These are phyloP conservation scores for Xiphophorus hellerii DNA, from an alignment of 2,113 vertebrate species.

Conservation along the genomic window DNA sequence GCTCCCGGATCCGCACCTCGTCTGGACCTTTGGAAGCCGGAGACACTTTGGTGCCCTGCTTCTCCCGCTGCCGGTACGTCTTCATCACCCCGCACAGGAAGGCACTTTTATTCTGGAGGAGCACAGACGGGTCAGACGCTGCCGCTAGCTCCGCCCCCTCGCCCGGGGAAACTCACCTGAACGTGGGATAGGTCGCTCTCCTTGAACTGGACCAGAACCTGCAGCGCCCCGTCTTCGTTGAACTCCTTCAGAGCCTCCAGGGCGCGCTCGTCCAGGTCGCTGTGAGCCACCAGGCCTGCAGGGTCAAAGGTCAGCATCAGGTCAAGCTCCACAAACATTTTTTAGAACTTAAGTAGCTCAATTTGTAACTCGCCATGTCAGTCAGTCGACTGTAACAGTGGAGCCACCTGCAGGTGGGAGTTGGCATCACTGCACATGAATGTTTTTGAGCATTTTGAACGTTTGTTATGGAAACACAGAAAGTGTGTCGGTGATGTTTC, in stretches of 20 bases:
- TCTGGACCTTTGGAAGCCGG: conserved; percentile 97
- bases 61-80: conserved; percentile 98
- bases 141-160: too few species aligned
- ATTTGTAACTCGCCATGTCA: too few species aligned
- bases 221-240: conserved; percentile 96
- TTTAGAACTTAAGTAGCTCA: too few species aligned
- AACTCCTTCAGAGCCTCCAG: conserved; percentile 98
- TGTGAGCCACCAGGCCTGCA: conserved; percentile 94
- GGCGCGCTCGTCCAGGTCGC: conserved; percentile 97
- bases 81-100: conserved; percentile 99
- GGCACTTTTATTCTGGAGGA: conserved; percentile 97
- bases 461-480: too few species aligned
- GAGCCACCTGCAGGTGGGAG: too few species aligned
- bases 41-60: conserved; percentile 96
- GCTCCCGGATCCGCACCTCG: conserved; percentile 95
- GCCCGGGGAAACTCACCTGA: conserved; percentile 82
- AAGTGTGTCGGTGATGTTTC: too few species aligned
- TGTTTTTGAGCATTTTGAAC: too few species aligned
- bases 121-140: background rate
- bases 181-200: conserved; percentile 99
- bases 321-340: too few species aligned
- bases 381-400: too few species aligned
- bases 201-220: conserved; percentile 97
- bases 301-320: too few species aligned
- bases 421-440: too few species aligned